Percentiles rank a stretch among this genome's conserved stretches.
phyloP scores from a whole-genome alignment of 2,797 vertebrate genomes.

The Acipenser oxyrinchus region DNA sequence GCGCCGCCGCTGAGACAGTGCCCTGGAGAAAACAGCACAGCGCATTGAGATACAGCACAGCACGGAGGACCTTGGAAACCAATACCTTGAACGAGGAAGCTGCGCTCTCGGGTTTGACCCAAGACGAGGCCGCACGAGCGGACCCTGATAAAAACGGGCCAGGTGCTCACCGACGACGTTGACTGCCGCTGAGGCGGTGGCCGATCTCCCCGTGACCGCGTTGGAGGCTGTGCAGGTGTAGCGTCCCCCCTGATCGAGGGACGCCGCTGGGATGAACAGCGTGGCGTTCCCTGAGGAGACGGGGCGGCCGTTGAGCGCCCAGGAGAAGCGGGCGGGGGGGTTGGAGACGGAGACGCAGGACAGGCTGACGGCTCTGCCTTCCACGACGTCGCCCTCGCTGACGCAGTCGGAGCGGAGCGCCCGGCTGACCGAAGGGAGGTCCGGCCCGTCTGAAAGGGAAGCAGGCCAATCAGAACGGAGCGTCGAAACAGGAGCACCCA shows the following conservation, averaged over 20 bases:
- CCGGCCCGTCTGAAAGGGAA: conserved; percentile 53
- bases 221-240: conserved; percentile 54
- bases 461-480: background rate
- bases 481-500: too few species aligned
- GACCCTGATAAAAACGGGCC: conserved; percentile 21
- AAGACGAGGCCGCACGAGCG: background rate
- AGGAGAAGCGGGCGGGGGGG: conserved; percentile 56
- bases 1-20: conserved; percentile 59
- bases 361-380: conserved; percentile 51
- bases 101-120: too few species aligned
- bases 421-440: conserved; percentile 49
- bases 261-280: conserved; percentile 53
- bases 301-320: conserved; percentile 41
- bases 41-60: background rate
- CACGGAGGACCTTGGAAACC: background rate
- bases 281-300: conserved; percentile 41
- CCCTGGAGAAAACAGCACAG: conserved; percentile 32
- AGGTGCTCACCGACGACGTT: conserved; percentile 53
- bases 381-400: conserved; percentile 42
- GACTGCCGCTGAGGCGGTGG: conserved; percentile 40
- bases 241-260: conserved; percentile 43
- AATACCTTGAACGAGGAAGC: conserved; percentile 2
- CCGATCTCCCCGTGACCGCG: conserved; percentile 37
- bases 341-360: conserved; percentile 52
- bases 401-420: conserved; percentile 46